These are phyloP conservation scores for Scaptomyza pallida DNA, from an alignment of 1,140 invertebrate species.

Conservation along the genomic window DNA sequence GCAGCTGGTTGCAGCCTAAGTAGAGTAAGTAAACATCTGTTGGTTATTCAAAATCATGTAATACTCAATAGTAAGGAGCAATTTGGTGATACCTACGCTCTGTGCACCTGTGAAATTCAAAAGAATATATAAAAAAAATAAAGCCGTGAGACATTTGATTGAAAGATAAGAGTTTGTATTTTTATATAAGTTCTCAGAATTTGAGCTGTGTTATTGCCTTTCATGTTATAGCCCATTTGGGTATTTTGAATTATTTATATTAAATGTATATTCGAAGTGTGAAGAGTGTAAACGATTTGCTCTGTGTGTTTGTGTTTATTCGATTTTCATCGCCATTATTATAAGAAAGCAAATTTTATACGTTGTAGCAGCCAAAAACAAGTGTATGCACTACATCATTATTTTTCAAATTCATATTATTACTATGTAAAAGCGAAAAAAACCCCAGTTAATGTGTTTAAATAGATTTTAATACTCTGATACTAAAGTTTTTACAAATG, in stretches of 20 bases:
- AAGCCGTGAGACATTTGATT: constrained; percentile 50
- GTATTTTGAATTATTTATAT: constrained; percentile 72
- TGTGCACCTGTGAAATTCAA: neutral
- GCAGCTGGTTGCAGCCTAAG: too few relatives aligned
- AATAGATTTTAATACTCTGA: constrained; percentile 9
- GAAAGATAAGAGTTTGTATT: constrained; percentile 81
- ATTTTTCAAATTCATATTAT: constrained; percentile 1
- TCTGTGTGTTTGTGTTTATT: constrained; percentile 33
- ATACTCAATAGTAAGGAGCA: too few relatives aligned
- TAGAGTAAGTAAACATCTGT: too few relatives aligned
- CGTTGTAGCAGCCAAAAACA: constrained; percentile 28
- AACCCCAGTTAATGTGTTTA: constrained; percentile 30
- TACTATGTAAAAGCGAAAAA: constrained; percentile 22
- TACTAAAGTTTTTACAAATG: neutral
- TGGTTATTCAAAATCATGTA: too few relatives aligned
- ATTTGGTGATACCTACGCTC: too few relatives aligned
- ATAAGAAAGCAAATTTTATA: constrained; percentile 50
- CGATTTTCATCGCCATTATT: constrained; percentile 27
- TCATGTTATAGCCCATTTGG: constrained; percentile 68
- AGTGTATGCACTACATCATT: neutral
- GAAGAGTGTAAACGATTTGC: constrained; percentile 70
- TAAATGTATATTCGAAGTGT: constrained; percentile 71
- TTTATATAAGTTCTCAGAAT: constrained; percentile 81
- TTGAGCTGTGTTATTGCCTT: constrained; percentile 76
- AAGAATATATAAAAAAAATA: neutral